Percentiles rank a stretch among this genome's conserved stretches.
Evolutionary conservation across 2,113 vertebrate species (phyloP).

Genomic region (Protobothrops mucrosquamatus): DNA sequence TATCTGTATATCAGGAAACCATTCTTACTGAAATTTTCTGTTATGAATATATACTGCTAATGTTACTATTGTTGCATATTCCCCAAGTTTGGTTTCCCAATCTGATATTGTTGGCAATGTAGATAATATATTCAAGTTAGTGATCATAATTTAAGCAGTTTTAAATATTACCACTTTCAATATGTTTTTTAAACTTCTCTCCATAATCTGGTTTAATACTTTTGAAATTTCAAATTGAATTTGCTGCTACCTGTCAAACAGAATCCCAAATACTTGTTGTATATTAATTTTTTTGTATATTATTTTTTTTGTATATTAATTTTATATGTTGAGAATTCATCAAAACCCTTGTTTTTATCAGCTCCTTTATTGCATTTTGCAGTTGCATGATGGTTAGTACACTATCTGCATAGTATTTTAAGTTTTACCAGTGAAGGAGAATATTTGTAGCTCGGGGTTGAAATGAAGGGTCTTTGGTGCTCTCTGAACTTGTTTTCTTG

Average conservation of each 20-base stretch:
- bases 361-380: neutral
- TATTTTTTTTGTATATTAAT: neutral
- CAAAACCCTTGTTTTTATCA: neutral
- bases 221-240: neutral
- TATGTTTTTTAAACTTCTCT: neutral
- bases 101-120: neutral
- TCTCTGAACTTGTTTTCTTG: too few species aligned
- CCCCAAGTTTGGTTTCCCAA: neutral
- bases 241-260: neutral
- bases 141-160: neutral
- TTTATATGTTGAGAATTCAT: neutral
- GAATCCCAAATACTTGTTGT: neutral
- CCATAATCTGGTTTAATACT: neutral
- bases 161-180: neutral
- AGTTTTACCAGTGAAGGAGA: neutral
- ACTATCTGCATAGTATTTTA: neutral
- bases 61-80: neutral
- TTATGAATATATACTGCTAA: neutral
- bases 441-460: too few species aligned
- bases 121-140: neutral
- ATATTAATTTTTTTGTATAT: neutral
- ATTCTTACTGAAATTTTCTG: neutral
- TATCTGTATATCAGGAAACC: neutral
- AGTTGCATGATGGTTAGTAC: neutral
- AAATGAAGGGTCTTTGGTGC: too few species aligned